These are phyloP conservation scores for Muscina levida DNA, from an alignment of 2,888 invertebrate genomes.

Conservation along the genomic window DNA sequence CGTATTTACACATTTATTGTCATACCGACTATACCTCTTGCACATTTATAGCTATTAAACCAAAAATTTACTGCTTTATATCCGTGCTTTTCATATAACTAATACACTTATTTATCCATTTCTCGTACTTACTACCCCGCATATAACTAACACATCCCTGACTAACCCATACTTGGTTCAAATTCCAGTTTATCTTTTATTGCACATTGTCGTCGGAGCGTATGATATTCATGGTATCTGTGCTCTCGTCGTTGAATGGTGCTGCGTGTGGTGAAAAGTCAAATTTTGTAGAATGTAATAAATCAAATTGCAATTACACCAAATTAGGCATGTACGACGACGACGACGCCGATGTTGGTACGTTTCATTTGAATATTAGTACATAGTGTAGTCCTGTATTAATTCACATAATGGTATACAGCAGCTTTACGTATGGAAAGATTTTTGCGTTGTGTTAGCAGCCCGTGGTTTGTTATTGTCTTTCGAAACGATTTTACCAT, in stretches of 20 bases:
- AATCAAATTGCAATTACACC: slow-evolving; percentile 79
- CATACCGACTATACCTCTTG: too few species aligned
- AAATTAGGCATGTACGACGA: slow-evolving; percentile 76
- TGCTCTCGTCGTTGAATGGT: slow-evolving; percentile 5
- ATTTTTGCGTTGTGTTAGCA: background rate
- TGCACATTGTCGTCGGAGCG: background rate
- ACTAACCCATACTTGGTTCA: slow-evolving; percentile 2
- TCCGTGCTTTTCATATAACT: background rate
- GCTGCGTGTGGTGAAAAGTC: slow-evolving; percentile 69
- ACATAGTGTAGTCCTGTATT: too few species aligned
- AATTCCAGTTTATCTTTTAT: slow-evolving; percentile 1
- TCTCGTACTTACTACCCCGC: background rate
- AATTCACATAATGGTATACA: too few species aligned
- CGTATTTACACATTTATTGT: too few species aligned
- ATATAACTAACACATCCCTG: slow-evolving; percentile 1
- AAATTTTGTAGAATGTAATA: slow-evolving; percentile 77
- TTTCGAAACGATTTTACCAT: slow-evolving; percentile 16
- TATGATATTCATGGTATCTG: slow-evolving; percentile 1
- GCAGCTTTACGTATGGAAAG: too few species aligned
- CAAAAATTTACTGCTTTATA: too few species aligned
- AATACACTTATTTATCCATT: too few species aligned
- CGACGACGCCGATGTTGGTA: slow-evolving; percentile 20
- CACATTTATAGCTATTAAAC: too few species aligned
- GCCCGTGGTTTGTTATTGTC: slow-evolving; percentile 32
- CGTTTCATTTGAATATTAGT: slow-evolving; percentile 61